Conservation (phyloP, 2,797 vertebrate species). For the Parauchenoglanis punctatus region DNA sequence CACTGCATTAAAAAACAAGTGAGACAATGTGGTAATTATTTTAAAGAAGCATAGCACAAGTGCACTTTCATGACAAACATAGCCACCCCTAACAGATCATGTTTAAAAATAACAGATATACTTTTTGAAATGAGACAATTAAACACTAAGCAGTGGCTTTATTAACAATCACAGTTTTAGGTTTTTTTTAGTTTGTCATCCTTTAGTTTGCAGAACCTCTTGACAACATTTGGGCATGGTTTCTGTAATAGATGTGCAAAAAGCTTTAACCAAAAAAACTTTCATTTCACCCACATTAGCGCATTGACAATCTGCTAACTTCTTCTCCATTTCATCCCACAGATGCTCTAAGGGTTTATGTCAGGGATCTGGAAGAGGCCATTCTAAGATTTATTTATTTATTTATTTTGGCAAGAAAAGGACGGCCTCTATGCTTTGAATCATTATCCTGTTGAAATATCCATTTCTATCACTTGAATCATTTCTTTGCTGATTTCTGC, state of each 20-base stretch:
- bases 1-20: neutral
- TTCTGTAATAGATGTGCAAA: neutral
- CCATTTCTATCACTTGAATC: neutral
- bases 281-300: neutral
- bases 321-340: neutral
- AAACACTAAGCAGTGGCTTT: neutral
- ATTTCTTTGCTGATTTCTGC: neutral
- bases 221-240: neutral
- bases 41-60: too few relatives aligned
- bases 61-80: neutral
- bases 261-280: neutral
- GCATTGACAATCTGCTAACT: neutral
- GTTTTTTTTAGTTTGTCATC: neutral
- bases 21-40: too few relatives aligned
- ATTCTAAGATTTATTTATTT: neutral
- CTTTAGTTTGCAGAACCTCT: neutral
- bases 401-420: neutral
- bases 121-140: neutral
- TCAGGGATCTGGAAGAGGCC: neutral
- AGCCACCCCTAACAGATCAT: neutral
- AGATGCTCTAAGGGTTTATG: neutral
- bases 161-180: neutral
- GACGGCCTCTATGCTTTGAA: neutral
- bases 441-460: neutral
- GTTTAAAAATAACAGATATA: neutral